Conservation (phyloP, 2,888 invertebrate genomes). For the Watsonalla cultraria region DNA sequence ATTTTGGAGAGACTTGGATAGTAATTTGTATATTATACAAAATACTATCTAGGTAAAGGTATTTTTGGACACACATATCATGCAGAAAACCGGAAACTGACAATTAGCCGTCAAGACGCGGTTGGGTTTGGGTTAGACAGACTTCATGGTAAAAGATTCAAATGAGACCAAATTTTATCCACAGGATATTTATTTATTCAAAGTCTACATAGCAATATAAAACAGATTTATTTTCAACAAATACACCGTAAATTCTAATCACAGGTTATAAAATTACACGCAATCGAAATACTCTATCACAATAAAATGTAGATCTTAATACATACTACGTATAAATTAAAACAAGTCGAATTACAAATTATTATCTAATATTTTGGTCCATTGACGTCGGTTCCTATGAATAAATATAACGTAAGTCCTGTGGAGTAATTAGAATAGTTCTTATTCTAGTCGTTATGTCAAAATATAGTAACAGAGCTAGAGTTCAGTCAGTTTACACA, state of each 20-base stretch:
- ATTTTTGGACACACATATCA: too few species aligned
- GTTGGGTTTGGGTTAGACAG: too few species aligned
- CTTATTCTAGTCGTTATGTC: slow-evolving; percentile 12
- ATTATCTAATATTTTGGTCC: background rate
- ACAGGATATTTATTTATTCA: slow-evolving; percentile 3
- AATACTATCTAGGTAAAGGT: too few species aligned
- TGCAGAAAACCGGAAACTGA: too few species aligned
- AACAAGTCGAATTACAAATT: slow-evolving; percentile 21
- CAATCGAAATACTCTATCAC: slow-evolving; percentile 37
- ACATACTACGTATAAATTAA: slow-evolving; percentile 19
- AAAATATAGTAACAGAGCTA: background rate
- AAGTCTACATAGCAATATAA: slow-evolving; percentile 23
- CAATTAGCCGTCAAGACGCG: too few species aligned
- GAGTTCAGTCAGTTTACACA: slow-evolving; percentile 7
- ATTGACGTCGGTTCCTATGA: background rate
- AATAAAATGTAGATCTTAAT: slow-evolving; percentile 31
- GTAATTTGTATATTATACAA: too few species aligned
- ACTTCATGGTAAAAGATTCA: background rate
- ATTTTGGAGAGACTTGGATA: too few species aligned
- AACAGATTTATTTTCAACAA: slow-evolving; percentile 61
- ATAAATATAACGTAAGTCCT: background rate
- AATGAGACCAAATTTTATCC: background rate
- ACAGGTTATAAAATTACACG: slow-evolving; percentile 53
- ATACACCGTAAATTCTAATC: slow-evolving; percentile 54
- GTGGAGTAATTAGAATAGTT: slow-evolving; percentile 10